Evolutionary conservation across 2,113 vertebrate genomes (phyloP).

Genomic region (Rana temporaria): DNA sequence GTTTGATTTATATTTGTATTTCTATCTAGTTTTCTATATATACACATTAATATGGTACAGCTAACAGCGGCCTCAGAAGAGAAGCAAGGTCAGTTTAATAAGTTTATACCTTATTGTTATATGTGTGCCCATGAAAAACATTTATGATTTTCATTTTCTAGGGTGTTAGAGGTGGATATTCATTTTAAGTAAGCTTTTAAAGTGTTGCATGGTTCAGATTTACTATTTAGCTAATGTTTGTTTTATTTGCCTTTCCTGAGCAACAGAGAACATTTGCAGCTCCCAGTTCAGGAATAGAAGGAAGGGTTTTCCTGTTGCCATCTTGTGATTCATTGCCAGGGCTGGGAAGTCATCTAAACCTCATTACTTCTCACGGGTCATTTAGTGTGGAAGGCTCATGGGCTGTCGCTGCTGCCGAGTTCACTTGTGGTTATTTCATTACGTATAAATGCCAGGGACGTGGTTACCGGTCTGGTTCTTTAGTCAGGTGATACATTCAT

Average conservation of each 20-base stretch:
- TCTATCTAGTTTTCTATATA: no score
- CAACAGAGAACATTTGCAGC: not conserved
- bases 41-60: no score
- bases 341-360: slow-evolving; percentile 38
- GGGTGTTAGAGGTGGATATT: no score
- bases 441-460: slow-evolving; percentile 15
- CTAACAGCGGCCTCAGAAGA: no score
- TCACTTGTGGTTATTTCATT: slow-evolving; percentile 31
- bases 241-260: not conserved
- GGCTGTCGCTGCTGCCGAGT: slow-evolving; percentile 14
- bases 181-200: no score
- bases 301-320: not conserved
- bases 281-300: not conserved
- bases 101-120: no score
- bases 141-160: no score
- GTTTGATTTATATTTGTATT: no score
- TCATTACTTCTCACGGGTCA: slow-evolving; percentile 45
- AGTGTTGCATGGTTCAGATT: no score
- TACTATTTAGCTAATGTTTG: not conserved
- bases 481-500: slow-evolving; percentile 9
- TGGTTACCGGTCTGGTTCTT: not conserved
- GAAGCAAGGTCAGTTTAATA: no score
- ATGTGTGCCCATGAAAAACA: no score
- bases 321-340: slow-evolving; percentile 29
- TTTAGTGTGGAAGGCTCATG: slow-evolving; percentile 34